These are phyloP conservation scores for Drosophila kambysellisi DNA, from an alignment of 2,888 invertebrate species.

Conservation along the genomic window DNA sequence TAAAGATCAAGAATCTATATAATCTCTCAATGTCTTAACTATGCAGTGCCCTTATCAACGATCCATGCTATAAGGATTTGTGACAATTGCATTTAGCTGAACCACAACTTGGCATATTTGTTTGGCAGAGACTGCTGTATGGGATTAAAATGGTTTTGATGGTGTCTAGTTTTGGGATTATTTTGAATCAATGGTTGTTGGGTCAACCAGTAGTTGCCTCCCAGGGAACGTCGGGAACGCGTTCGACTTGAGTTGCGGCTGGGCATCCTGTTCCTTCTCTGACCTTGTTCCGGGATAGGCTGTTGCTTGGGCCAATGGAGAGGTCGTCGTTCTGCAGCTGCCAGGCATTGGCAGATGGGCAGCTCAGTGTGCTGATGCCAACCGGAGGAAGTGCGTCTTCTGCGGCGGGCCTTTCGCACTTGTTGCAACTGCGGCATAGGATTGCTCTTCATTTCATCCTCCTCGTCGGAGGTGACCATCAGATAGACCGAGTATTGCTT, in stretches of 20 bases:
- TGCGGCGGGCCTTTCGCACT: not conserved
- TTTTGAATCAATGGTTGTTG: constrained; percentile 1
- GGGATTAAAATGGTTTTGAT: not conserved
- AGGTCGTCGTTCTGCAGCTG: constrained; percentile 36
- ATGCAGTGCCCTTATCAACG: constrained; percentile 8
- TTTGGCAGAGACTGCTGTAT: not conserved
- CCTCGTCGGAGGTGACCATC: constrained; percentile 55
- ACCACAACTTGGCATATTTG: not conserved
- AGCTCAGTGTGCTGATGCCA: not conserved
- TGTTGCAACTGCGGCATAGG: not conserved
- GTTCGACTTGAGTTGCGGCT: not conserved
- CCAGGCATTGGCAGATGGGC: not conserved
- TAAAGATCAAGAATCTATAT: not conserved
- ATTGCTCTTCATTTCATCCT: constrained; percentile 21
- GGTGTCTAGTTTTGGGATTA: constrained; percentile 8
- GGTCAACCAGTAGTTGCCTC: constrained; percentile 5
- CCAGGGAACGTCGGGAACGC: not conserved
- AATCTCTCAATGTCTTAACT: not conserved
- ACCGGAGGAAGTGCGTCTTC: not conserved
- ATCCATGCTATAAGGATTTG: not conserved
- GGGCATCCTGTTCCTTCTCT: not conserved
- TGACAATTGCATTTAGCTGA: not conserved
- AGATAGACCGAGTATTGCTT: constrained; percentile 58
- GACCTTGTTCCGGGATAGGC: not conserved
- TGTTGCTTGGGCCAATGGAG: constrained; percentile 70